Conservation (phyloP, 2,797 vertebrate genomes). For the Uromys caudimaculatus region DNA sequence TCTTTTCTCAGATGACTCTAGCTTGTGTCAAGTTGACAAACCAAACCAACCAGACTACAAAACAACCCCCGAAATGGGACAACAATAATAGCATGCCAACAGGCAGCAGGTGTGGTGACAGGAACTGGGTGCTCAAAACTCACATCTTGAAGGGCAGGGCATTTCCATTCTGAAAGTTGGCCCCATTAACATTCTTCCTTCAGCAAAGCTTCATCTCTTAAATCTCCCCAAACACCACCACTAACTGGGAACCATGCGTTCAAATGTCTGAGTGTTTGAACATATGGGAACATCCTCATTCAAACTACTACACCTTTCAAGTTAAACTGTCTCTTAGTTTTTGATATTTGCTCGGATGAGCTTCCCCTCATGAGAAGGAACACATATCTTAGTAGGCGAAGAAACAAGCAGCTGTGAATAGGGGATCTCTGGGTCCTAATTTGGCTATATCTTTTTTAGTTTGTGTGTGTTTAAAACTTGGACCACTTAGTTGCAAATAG, state of each 20-base stretch:
- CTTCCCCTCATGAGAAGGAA: conserved; percentile 21
- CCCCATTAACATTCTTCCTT: background rate
- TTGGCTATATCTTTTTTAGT: conserved; percentile 29
- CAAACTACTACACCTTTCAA: conserved; percentile 8
- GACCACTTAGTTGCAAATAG: background rate
- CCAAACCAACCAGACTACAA: background rate
- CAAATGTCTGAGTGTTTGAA: background rate
- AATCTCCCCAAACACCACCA: background rate
- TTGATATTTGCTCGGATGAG: background rate
- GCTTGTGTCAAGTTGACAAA: background rate
- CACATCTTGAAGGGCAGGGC: background rate
- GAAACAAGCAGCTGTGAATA: conserved; percentile 23
- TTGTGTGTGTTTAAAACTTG: conserved; percentile 40
- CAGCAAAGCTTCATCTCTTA: background rate
- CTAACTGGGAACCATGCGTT: background rate
- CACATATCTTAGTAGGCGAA: background rate
- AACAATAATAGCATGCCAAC: background rate
- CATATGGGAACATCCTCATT: background rate
- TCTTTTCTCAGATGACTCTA: background rate
- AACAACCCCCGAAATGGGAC: background rate
- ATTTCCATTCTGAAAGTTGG: background rate
- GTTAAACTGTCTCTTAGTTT: background rate
- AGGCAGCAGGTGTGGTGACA: background rate
- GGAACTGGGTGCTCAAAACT: background rate
- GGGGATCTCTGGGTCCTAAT: background rate